Evolutionary conservation across 2,113 vertebrate genomes (phyloP).

Genomic region (Eulemur rufifrons): DNA sequence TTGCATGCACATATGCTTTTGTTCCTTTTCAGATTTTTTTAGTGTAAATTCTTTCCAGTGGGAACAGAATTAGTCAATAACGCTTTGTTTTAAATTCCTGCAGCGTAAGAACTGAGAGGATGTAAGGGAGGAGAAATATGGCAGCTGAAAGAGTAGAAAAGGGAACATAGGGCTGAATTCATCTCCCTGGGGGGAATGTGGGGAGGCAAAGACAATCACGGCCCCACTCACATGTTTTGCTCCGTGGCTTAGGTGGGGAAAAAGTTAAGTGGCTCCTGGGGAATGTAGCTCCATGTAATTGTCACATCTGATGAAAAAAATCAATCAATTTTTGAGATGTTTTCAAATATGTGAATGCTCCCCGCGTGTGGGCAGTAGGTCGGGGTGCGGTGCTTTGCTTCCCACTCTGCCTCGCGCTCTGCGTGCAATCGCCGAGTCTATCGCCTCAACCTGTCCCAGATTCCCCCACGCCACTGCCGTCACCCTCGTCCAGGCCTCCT

Average conservation of each 20-base stretch:
- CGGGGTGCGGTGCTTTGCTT: background rate
- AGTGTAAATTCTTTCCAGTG: background rate
- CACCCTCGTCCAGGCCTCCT: background rate
- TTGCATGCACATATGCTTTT: background rate
- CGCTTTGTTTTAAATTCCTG: background rate
- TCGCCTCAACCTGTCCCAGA: background rate
- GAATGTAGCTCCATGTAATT: background rate
- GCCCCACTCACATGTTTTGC: background rate
- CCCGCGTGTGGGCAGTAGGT: background rate
- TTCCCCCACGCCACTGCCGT: background rate
- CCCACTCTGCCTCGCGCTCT: background rate
- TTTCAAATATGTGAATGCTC: background rate
- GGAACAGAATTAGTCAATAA: background rate
- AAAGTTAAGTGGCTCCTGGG: background rate
- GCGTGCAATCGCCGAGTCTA: rapidly evolving
- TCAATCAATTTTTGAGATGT: background rate
- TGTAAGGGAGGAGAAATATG: background rate
- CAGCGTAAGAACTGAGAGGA: background rate
- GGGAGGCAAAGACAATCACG: background rate
- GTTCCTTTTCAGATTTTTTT: background rate
- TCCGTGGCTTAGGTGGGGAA: background rate
- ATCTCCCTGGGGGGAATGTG: background rate
- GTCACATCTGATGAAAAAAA: background rate
- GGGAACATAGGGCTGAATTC: background rate
- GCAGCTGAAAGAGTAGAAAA: background rate